Base-by-base conservation (phyloP, 2,797 vertebrate species). In the Orestias chungarensis region DNA sequence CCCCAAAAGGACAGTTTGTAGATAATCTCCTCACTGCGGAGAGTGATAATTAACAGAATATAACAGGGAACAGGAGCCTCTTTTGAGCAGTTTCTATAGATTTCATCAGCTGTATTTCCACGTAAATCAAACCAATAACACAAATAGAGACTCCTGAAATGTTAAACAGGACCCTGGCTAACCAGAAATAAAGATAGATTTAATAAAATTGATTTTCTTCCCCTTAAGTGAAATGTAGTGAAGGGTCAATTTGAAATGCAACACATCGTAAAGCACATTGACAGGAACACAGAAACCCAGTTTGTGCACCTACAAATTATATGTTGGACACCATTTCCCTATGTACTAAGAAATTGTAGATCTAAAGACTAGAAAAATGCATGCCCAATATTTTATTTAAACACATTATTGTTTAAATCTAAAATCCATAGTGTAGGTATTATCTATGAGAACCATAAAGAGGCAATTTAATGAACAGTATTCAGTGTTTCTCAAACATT, bases 21-120 rank as follows among this genome's bases (percentile, higher is more conserved):
- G 82, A 89, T 88, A 81, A 87, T 78, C 68, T 64, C 4, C 66
- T 85, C 67, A 52, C 76, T 66, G 64, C 55, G 66, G 47, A 72
- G 70, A 81, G 61, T 81, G 81, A 88, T 86, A 77, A 85, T 87
- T 81, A 84, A 84, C 29, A 33, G 40, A 70, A 72, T 68, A 82
- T 52, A 55, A 61, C 12, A 57, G 62, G 42, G 80, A 73, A 73
- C 66, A 76, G 66, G 71, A n/a, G 62, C 55, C 64, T 79, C 52
- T 52, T 82, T 65, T 54, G 43, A 79, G 67, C 18, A 25, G 73
- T 79, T 61, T 59, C 71, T 75, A 33, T 81, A 57, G 64, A 74
- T 82, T 87, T 55, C 75, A 78, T 89, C 85, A 84, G 79, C 70
- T 71, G 54, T 47, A 38, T 81, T 31, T 59, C 80, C 49, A 12